Evolutionary conservation across 1,140 invertebrate species (phyloP).

Genomic region (Piezodorus guildinii): DNA sequence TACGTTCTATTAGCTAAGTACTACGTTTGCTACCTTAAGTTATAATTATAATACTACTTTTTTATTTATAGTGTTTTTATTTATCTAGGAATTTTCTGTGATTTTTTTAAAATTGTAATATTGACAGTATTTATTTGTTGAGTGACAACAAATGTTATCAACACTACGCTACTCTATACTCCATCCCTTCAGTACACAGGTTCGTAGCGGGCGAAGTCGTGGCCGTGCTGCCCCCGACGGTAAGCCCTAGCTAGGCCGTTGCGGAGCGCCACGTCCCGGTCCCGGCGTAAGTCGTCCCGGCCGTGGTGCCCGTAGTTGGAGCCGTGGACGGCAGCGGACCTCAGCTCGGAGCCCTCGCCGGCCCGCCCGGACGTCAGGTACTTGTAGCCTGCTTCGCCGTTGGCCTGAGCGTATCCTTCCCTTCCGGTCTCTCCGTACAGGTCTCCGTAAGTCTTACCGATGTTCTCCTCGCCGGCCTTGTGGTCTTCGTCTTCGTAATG

Average conservation of each 20-base stretch:
- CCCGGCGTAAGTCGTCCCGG: conserved; percentile 10
- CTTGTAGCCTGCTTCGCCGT: neutral
- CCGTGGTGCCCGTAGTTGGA: conserved; percentile 10
- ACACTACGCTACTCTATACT: too few species aligned
- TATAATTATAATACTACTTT: too few species aligned
- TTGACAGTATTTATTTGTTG: too few species aligned
- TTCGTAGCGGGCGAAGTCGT: too few species aligned
- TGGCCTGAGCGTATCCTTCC: neutral
- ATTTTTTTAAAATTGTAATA: too few species aligned
- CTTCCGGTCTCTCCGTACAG: neutral
- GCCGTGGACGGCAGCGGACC: neutral
- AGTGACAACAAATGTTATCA: too few species aligned
- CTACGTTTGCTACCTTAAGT: too few species aligned
- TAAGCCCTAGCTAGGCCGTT: neutral
- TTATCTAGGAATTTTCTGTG: too few species aligned
- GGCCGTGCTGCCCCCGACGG: too few species aligned
- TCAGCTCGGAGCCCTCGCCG: neutral
- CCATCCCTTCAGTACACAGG: too few species aligned
- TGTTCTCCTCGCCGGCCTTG: conserved; percentile 38
- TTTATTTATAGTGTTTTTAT: too few species aligned
- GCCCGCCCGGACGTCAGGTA: neutral
- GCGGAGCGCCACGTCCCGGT: conserved; percentile 1
- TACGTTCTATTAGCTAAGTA: too few species aligned
- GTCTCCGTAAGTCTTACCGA: conserved; percentile 12
- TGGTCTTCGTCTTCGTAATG: conserved; percentile 58